These are phyloP conservation scores for Lindbergichthys nudifrons DNA, from an alignment of 2,797 vertebrate species.

Conservation along the genomic window DNA sequence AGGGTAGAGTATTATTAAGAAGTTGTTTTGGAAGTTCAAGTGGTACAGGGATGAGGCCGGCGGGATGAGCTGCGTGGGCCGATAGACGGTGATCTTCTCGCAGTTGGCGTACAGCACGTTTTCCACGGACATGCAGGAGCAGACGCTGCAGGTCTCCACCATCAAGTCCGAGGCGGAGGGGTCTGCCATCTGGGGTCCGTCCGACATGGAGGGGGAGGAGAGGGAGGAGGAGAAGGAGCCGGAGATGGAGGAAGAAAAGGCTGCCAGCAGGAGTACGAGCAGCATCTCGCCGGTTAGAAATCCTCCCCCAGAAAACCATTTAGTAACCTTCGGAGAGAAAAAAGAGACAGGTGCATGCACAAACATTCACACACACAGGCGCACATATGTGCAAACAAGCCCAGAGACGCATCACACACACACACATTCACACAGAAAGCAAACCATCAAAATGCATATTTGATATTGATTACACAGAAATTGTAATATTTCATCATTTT, in stretches of 20 bases:
- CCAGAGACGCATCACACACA: constrained; percentile 4
- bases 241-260: constrained; percentile 85
- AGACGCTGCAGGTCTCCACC: constrained; percentile 96
- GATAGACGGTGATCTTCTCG: constrained; percentile 96
- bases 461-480: constrained; percentile 7
- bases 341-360: constrained; percentile 48
- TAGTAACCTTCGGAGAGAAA: constrained; percentile 83
- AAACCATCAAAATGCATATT: constrained; percentile 70
- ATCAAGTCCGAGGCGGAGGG: constrained; percentile 85
- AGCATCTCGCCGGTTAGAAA: constrained; percentile 96
- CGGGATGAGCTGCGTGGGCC: constrained; percentile 95
- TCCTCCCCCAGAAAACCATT: constrained; percentile 90
- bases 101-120: constrained; percentile 99
- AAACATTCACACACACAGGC: constrained; percentile 40
- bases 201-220: constrained; percentile 73
- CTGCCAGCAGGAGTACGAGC: constrained; percentile 96
- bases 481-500: neutral
- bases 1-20: constrained; percentile 95
- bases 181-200: constrained; percentile 71
- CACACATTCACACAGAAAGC: constrained; percentile 8
- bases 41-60: constrained; percentile 96
- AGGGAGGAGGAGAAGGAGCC: constrained; percentile 77
- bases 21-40: constrained; percentile 98
- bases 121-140: constrained; percentile 97
- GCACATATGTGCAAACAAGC: constrained; percentile 15